A percentile compares a stretch with the other conserved stretches of the same genome.
Conservation (phyloP, 2,797 vertebrate genomes). For the Eupleurogrammus muticus region DNA sequence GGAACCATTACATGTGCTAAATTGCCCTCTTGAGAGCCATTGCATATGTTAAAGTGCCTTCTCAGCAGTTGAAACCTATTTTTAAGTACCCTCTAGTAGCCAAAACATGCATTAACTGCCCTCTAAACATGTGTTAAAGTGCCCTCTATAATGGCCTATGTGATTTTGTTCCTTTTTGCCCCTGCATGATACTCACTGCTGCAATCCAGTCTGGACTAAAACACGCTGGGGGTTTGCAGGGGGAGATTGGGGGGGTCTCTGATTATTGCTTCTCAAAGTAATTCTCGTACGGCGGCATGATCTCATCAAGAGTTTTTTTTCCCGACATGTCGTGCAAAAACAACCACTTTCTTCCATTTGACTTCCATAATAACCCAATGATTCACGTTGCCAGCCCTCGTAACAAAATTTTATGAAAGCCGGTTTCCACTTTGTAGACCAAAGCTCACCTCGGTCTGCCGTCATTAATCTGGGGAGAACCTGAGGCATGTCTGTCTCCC, state of each 20-base stretch:
- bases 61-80: no score
- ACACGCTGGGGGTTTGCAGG: slow-evolving; percentile 25
- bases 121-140: no score
- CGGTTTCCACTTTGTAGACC: slow-evolving; percentile 27
- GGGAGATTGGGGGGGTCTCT: slow-evolving; percentile 28
- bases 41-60: no score
- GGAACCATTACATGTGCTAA: no score
- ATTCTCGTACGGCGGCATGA: slow-evolving; percentile 34
- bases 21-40: no score
- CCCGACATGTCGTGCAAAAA: neutral
- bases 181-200: slow-evolving; percentile 62
- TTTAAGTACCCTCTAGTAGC: no score
- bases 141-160: no score
- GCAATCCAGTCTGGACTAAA: slow-evolving; percentile 25
- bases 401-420: neutral
- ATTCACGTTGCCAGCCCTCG: neutral
- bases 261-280: slow-evolving; percentile 28
- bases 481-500: slow-evolving; percentile 71
- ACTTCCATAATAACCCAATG: neutral
- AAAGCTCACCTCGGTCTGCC: slow-evolving; percentile 57
- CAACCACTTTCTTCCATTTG: neutral
- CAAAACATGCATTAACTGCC: no score
- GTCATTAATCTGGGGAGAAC: slow-evolving; percentile 81
- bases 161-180: no score
- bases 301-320: slow-evolving; percentile 27